These are phyloP conservation scores for Bombus polaris DNA, from an alignment of 1,140 invertebrate genomes.

Conservation along the genomic window DNA sequence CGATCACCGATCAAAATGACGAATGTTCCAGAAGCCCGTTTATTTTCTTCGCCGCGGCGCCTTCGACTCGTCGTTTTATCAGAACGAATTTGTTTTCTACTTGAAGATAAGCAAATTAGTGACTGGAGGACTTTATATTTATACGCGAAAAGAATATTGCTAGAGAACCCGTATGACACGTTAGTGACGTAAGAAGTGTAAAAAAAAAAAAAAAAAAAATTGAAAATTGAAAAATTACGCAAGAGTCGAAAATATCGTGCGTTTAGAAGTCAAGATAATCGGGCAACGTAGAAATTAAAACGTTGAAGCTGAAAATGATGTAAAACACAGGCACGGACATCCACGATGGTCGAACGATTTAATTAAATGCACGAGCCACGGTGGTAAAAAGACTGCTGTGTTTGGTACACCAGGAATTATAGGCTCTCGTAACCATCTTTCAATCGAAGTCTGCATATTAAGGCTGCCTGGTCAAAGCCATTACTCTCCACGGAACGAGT, in stretches of 20 bases:
- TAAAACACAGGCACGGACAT: not conserved
- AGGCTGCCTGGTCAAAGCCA: constrained; percentile 30
- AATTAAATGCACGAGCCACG: not conserved
- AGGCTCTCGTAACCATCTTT: not conserved
- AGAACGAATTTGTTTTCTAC: not conserved
- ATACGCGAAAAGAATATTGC: not conserved
- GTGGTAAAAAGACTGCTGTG: not conserved
- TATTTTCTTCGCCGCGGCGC: not conserved
- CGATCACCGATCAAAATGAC: constrained; percentile 16
- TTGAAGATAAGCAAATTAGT: not conserved
- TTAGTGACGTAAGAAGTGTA: not conserved
- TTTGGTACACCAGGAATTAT: constrained; percentile 8
- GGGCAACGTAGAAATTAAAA: too few species aligned
- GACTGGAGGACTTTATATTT: not conserved
- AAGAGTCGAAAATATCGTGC: too few species aligned
- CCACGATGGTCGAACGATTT: not conserved
- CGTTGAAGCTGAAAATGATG: too few species aligned
- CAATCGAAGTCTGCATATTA: constrained; percentile 8
- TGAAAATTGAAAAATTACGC: not conserved
- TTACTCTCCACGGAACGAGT: constrained; percentile 50
- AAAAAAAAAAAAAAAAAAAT: not conserved
- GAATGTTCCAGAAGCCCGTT: not conserved
- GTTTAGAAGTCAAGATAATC: too few species aligned
- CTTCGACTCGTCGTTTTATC: not conserved
- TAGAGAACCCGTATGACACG: not conserved